Evolutionary conservation across 2,888 invertebrate species (phyloP).

Genomic region (Hermaeophaga mercurialis): DNA sequence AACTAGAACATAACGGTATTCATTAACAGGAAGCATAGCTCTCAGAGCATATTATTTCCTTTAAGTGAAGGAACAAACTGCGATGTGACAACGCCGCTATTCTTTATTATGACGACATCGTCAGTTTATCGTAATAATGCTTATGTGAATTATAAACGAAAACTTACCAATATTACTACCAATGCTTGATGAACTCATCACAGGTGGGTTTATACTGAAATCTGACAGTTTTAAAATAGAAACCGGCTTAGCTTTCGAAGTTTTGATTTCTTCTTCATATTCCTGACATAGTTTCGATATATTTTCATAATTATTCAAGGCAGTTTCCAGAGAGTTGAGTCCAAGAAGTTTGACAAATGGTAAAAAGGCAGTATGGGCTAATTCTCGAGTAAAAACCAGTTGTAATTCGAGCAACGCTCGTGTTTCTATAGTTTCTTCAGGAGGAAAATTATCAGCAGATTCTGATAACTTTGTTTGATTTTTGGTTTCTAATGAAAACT

Average conservation of each 20-base stretch:
- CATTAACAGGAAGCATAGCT: too few relatives aligned
- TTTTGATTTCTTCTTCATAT: conserved; percentile 63
- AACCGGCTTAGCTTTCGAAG: conserved; percentile 18
- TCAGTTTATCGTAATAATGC: too few relatives aligned
- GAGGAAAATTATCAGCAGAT: conserved; percentile 67
- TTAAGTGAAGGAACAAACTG: too few relatives aligned
- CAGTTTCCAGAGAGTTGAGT: conserved; percentile 70
- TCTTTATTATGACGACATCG: too few relatives aligned
- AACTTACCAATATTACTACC: conserved; percentile 73
- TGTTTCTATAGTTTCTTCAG: conserved; percentile 50
- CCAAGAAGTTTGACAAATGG: conserved; percentile 77
- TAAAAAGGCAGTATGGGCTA: conserved; percentile 83
- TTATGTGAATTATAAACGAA: too few relatives aligned
- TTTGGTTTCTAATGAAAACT: conserved; percentile 34
- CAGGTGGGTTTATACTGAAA: conserved; percentile 29
- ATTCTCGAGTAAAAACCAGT: conserved; percentile 80
- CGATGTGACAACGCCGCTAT: too few relatives aligned
- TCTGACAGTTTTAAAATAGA: conserved; percentile 40
- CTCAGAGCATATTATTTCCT: too few relatives aligned
- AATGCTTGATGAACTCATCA: conserved; percentile 64
- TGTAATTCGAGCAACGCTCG: conserved; percentile 76
- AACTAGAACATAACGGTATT: too few relatives aligned
- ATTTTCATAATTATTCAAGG: conserved; percentile 77
- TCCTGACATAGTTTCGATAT: conserved; percentile 78
- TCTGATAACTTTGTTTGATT: conserved; percentile 43